Conservation (phyloP, 2,888 invertebrate species). For the Temnothorax rugatulus region DNA sequence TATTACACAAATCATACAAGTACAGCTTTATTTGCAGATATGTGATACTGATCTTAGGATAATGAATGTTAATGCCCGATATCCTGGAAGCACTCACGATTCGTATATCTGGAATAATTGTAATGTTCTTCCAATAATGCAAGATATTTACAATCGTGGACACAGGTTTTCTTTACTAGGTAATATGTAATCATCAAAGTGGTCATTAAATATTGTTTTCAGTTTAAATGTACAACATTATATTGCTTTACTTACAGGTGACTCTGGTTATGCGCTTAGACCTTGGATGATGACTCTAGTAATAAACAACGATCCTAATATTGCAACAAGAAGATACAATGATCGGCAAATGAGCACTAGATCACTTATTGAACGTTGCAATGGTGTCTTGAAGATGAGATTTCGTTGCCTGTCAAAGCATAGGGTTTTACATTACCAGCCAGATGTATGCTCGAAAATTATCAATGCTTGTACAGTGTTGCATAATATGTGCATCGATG, state of each 20-base stretch:
- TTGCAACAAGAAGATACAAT: background rate
- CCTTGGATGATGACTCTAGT: slow-evolving; percentile 20
- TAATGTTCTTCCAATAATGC: slow-evolving; percentile 11
- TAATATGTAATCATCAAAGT: background rate
- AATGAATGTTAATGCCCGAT: background rate
- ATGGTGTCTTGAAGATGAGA: slow-evolving; percentile 10
- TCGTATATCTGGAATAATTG: slow-evolving; percentile 20
- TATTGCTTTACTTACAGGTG: slow-evolving; percentile 25
- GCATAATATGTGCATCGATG: slow-evolving; percentile 10
- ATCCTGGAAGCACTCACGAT: background rate
- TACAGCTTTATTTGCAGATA: slow-evolving; percentile 17
- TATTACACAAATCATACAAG: background rate
- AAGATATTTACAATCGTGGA: slow-evolving; percentile 1
- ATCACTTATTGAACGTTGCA: slow-evolving; percentile 15
- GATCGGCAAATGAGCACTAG: background rate
- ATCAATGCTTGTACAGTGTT: slow-evolving; percentile 9
- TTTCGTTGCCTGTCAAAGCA: background rate
- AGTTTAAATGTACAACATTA: background rate
- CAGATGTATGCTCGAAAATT: slow-evolving; percentile 1
- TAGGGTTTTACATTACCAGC: slow-evolving; percentile 5
- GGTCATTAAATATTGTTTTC: background rate
- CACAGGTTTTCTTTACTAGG: slow-evolving; percentile 10
- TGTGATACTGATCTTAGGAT: slow-evolving; percentile 7
- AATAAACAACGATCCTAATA: background rate
- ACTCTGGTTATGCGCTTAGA: slow-evolving; percentile 3